Evolutionary conservation across 2,888 invertebrate species (phyloP), one percentile per base, ranked within the genome.

Genomic region (Sympetrum striolatum): DNA sequence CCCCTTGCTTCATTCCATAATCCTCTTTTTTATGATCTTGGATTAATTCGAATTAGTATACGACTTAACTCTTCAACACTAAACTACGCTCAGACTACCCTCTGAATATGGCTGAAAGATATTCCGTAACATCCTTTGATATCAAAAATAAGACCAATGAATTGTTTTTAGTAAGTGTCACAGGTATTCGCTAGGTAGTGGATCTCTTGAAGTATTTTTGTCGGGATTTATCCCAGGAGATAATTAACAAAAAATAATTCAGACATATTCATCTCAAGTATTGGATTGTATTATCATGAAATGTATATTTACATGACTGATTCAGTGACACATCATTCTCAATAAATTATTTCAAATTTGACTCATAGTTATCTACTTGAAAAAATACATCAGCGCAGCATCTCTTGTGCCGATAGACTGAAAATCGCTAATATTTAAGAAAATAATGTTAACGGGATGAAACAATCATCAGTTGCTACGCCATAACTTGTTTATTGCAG

Each of bases 261-360:
- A 73, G n/a, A 80, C 15, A n/a, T 31, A 35, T 86, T 86, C 60
- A 86, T 86, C 60, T 86, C 86, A 86, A 86, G 86, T 53, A 37
- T 86, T 60, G 86, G 60, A 86, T 86, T 86, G 86, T 86, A 86
- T 86, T 86, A 60, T 64, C 86, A 35, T 86, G 60, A 86, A 86
- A 64, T 60, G 60, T 86, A 86, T 86, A 86, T 86, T 86, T 86
- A 86, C 86, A 86, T 86, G 86, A 86, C 86, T 86, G 82, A 82
- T 82, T 82, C 60, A 86, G 86, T 86, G 86, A 86, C 86, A 86
- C 60, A 86, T 22, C 37, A 60, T 37, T 86, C 60, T 64, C 86
- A 86, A 86, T 86, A 86, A 86, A 86, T 86, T 86, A 86, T 86
- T 86, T 44, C 60, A 60, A 73, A 73, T 73, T 73, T 31, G 73